phyloP scores from a whole-genome alignment of 1,140 invertebrate genomes.

The Neodiprion virginianus region DNA sequence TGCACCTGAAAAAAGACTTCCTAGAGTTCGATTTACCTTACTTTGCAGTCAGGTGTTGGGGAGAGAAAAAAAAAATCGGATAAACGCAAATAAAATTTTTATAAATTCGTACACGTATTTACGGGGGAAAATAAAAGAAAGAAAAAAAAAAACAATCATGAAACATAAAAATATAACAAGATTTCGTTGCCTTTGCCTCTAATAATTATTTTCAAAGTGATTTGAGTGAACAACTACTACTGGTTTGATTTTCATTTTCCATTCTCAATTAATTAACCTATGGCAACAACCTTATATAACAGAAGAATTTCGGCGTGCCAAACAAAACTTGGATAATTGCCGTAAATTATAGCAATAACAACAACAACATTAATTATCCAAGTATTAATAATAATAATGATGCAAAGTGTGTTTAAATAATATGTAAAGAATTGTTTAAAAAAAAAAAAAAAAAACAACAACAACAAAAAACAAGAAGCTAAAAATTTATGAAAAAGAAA shows the following conservation, averaged over 20 bases:
- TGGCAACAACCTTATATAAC: too few species aligned
- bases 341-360: not conserved
- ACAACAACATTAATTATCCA: not conserved
- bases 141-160: slow-evolving; percentile 17
- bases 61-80: not conserved
- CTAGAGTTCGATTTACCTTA: too few species aligned
- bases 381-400: too few species aligned
- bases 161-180: slow-evolving; percentile 25
- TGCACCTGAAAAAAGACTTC: too few species aligned
- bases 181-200: too few species aligned
- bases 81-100: not conserved
- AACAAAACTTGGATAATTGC: too few species aligned
- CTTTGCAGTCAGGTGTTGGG: too few species aligned
- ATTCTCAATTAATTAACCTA: too few species aligned
- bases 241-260: too few species aligned
- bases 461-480: slow-evolving; percentile 11
- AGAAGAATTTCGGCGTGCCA: too few species aligned
- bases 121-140: slow-evolving; percentile 16
- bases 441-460: slow-evolving; percentile 8
- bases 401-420: not conserved
- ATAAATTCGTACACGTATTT: not conserved
- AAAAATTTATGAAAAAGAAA: slow-evolving; percentile 18
- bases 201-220: too few species aligned
- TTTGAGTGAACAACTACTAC: too few species aligned
- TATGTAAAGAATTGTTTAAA: not conserved